phyloP scores from a whole-genome alignment of 1,140 invertebrate genomes.

The Colletes latitarsis region DNA sequence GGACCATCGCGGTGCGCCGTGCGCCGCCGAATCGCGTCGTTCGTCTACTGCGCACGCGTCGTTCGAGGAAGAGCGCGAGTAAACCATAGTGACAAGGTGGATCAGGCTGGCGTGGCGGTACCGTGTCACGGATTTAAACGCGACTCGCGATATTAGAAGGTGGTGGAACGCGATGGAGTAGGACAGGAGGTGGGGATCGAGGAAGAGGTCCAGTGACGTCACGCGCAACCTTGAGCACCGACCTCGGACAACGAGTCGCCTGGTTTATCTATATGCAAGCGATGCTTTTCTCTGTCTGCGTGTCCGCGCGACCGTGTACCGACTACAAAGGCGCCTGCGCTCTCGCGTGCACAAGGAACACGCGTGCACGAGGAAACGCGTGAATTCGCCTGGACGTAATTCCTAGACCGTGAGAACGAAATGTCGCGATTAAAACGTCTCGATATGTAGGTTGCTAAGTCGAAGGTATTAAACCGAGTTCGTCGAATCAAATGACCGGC shows the following conservation, averaged over 20 bases:
- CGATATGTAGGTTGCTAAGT: slow-evolving; percentile 22
- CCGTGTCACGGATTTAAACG: slow-evolving; percentile 54
- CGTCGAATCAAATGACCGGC: slow-evolving; percentile 1
- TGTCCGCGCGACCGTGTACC: slow-evolving; percentile 40
- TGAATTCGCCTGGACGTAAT: slow-evolving; percentile 36
- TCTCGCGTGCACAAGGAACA: slow-evolving; percentile 52
- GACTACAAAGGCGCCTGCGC: slow-evolving; percentile 51
- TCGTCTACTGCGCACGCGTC: neutral
- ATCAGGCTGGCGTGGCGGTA: slow-evolving; percentile 6
- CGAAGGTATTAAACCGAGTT: slow-evolving; percentile 1
- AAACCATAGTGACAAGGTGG: slow-evolving; percentile 16
- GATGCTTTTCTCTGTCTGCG: slow-evolving; percentile 56
- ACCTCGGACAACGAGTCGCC: slow-evolving; percentile 78
- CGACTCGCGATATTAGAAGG: slow-evolving; percentile 63
- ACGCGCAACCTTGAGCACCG: slow-evolving; percentile 78
- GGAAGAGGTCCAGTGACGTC: slow-evolving; percentile 74
- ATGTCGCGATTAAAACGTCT: slow-evolving; percentile 17
- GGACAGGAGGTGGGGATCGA: slow-evolving; percentile 44
- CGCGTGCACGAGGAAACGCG: slow-evolving; percentile 20
- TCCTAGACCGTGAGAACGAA: slow-evolving; percentile 32
- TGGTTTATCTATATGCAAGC: slow-evolving; percentile 69
- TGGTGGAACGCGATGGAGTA: slow-evolving; percentile 35
- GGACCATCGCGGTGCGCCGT: too few relatives aligned
- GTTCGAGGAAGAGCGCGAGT: neutral
- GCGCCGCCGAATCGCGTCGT: neutral